Conservation (phyloP, 2,888 invertebrate species). For the Priocnemis perturbator region DNA sequence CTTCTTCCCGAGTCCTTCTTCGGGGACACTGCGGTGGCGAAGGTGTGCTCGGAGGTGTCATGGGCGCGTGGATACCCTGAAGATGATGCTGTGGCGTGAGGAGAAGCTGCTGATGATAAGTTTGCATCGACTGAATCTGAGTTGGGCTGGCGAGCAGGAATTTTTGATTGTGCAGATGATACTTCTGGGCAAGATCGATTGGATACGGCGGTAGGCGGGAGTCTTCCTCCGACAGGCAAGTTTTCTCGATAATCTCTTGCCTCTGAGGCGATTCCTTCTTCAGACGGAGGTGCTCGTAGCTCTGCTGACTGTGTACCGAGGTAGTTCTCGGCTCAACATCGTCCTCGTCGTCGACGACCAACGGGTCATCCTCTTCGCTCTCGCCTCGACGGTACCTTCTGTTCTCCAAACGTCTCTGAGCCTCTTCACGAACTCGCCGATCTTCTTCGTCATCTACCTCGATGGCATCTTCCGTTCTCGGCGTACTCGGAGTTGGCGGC, state of each 20-base stretch:
- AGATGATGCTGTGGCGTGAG: slow-evolving; percentile 66
- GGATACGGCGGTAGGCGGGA: slow-evolving; percentile 24
- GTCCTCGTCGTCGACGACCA: slow-evolving; percentile 46
- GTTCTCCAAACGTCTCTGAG: slow-evolving; percentile 32
- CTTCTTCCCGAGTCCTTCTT: slow-evolving; percentile 71
- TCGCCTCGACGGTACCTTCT: slow-evolving; percentile 20
- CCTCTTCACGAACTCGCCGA: slow-evolving; percentile 47
- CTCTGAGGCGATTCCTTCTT: slow-evolving; percentile 31
- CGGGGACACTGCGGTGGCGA: slow-evolving; percentile 81
- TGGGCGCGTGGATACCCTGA: slow-evolving; percentile 77
- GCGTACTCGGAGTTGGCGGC: slow-evolving; percentile 42
- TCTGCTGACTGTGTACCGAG: slow-evolving; percentile 69
- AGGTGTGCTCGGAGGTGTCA: slow-evolving; percentile 87
- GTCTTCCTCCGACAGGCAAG: slow-evolving; percentile 23
- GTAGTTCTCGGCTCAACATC: slow-evolving; percentile 45
- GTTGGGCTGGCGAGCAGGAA: slow-evolving; percentile 45
- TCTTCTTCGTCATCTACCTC: slow-evolving; percentile 67
- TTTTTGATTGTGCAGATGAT: slow-evolving; percentile 54
- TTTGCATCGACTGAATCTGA: slow-evolving; percentile 46
- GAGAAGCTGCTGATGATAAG: slow-evolving; percentile 64
- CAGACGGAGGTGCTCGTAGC: slow-evolving; percentile 43
- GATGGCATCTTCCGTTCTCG: slow-evolving; percentile 56
- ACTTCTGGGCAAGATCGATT: slow-evolving; percentile 41
- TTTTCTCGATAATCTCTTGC: slow-evolving; percentile 33
- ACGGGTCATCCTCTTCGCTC: slow-evolving; percentile 37